phyloP scores from a whole-genome alignment of 2,888 invertebrate genomes.

The Buathra laborator region DNA sequence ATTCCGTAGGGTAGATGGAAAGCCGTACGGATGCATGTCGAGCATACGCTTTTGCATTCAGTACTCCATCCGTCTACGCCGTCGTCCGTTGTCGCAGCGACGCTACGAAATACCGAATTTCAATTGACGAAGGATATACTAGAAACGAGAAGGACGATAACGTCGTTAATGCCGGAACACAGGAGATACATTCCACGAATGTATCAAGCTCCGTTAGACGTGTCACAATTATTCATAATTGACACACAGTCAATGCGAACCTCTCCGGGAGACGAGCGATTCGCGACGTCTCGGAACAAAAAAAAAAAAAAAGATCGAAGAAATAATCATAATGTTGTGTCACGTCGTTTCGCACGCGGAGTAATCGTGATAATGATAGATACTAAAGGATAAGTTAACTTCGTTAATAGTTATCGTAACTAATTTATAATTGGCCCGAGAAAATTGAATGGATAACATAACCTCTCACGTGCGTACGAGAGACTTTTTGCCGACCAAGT shows the following conservation, averaged over 20 bases:
- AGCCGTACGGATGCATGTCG: conserved; percentile 64
- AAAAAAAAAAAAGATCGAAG: too few relatives aligned
- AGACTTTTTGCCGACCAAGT: too few relatives aligned
- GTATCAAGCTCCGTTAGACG: conserved; percentile 1
- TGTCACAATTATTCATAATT: background rate
- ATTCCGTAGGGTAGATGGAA: conserved; percentile 65
- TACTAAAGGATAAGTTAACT: too few relatives aligned
- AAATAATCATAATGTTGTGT: too few relatives aligned
- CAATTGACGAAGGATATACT: conserved; percentile 44
- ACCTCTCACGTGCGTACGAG: too few relatives aligned
- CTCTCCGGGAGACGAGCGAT: too few relatives aligned
- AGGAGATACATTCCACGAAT: background rate
- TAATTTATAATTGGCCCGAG: too few relatives aligned
- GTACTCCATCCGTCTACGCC: conserved; percentile 30
- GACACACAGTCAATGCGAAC: background rate
- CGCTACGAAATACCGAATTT: conserved; percentile 55
- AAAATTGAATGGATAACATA: too few relatives aligned
- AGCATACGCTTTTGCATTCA: conserved; percentile 59
- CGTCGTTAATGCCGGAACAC: conserved; percentile 47
- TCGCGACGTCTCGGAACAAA: too few relatives aligned
- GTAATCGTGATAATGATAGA: too few relatives aligned
- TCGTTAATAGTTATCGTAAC: too few relatives aligned
- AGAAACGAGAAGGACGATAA: conserved; percentile 58
- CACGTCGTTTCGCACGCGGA: too few relatives aligned
- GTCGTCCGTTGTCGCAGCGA: conserved; percentile 2